Evolutionary conservation across 2,888 invertebrate genomes (phyloP), one percentile per base, ranked within the genome.

Genomic region (Cryptophagus acutangulus): DNA sequence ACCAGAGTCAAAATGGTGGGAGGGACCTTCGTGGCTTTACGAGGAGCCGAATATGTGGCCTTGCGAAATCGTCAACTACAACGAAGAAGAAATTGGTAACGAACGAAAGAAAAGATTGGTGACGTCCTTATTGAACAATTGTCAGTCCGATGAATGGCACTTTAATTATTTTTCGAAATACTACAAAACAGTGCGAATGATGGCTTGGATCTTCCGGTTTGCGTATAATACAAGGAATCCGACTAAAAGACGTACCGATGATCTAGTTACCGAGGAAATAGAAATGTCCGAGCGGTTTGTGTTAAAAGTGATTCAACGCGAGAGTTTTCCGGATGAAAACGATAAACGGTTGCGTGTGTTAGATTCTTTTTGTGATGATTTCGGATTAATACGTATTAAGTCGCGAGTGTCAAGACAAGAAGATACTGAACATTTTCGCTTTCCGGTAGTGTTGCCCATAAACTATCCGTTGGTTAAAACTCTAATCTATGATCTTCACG

Each of bases 191-290:
- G 9, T 47, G 9, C 36, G 47, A 15, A 47, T 47, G 48, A 26
- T 43, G 2, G 42, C 35, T 2, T 47, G 47, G 45, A 39, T 45
- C 12, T 37, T 45, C 13, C 10, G 47, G n/a, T 47, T 45, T 17
- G 8, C 18, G 17, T 17, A 47, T 25, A 47, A 47, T 33, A 9
- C 13, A 1, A 38, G 39, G 17, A 15, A 33, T 20, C 12, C 40
- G 9, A 28, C 1, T 8, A 3, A 26, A 2, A 16, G 30, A 20
- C 20, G 3, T 9, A 6, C 1, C 9, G 43, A 41, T 37, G 33
- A 30, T n/a, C 24, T 41, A 15, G 14, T 20, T 16, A 36, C 24
- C 2, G 33, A 42, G 30, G 45, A 48, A 30, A 5, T 38, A 2
- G 25, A 43, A 1, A 12, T 10, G 3, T 48, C 41, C 2, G 50